phyloP scores from a whole-genome alignment of 2,113 vertebrate species.

The Colistium nudipinnis region DNA sequence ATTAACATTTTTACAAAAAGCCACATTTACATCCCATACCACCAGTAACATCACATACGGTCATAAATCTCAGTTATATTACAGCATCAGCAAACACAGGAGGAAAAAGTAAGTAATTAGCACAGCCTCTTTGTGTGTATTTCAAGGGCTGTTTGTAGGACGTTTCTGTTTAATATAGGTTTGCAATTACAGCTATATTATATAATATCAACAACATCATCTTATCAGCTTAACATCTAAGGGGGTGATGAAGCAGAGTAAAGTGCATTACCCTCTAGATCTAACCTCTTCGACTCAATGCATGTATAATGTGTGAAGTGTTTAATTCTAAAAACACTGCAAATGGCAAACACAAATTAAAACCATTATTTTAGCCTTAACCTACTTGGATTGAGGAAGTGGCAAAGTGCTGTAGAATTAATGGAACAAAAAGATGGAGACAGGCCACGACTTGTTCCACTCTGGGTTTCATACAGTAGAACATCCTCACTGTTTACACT shows the following conservation, averaged over 20 bases:
- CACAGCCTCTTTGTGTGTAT: too few species aligned
- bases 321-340: not conserved
- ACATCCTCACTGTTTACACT: constrained; percentile 38
- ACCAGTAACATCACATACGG: not conserved
- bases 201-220: too few species aligned
- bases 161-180: too few species aligned
- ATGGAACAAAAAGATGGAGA: constrained; percentile 49
- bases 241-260: too few species aligned
- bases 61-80: constrained; percentile 4
- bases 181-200: constrained; percentile 2
- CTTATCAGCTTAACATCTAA: not conserved
- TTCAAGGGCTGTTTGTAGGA: too few species aligned
- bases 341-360: not conserved
- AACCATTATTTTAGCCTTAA: too few species aligned
- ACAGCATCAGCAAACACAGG: not conserved
- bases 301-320: too few species aligned
- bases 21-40: constrained; percentile 3
- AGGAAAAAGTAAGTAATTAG: too few species aligned
- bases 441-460: constrained; percentile 32
- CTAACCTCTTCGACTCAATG: too few species aligned
- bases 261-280: too few species aligned
- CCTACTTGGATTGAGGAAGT: constrained; percentile 62
- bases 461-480: constrained; percentile 30
- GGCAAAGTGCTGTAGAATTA: constrained; percentile 48
- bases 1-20: constrained; percentile 46